Percentiles rank a stretch among this genome's conserved stretches.
These are phyloP conservation scores for Pantherophis vulpinus DNA, from an alignment of 2,797 vertebrate species.

Conservation along the genomic window DNA sequence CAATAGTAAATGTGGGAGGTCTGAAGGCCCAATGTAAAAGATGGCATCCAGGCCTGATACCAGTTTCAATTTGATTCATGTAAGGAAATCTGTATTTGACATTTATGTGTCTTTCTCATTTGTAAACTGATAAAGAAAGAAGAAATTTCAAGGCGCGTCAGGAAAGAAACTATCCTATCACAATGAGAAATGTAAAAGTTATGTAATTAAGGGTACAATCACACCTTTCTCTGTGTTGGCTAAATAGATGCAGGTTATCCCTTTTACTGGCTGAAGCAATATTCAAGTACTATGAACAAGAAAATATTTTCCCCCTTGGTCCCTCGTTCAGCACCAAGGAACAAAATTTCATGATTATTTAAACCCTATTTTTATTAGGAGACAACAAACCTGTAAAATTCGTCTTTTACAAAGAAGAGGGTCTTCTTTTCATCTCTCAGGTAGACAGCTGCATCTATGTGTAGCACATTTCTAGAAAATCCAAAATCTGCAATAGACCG, in stretches of 20 bases:
- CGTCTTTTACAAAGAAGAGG: conserved; percentile 60
- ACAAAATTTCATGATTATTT: background rate
- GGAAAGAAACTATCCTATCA: background rate
- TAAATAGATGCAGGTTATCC: background rate
- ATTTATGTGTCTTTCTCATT: too few relatives aligned
- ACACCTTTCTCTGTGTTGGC: background rate
- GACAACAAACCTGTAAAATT: conserved; percentile 57
- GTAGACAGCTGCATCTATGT: conserved; percentile 55
- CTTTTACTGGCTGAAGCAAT: background rate
- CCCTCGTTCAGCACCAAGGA: background rate
- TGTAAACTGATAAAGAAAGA: background rate
- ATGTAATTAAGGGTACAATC: background rate
- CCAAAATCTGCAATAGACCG: conserved; percentile 61
- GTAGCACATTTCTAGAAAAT: conserved; percentile 49
- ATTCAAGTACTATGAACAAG: background rate
- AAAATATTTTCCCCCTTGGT: background rate
- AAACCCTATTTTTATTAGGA: conserved; percentile 3
- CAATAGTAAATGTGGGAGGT: too few relatives aligned
- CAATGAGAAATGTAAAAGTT: background rate
- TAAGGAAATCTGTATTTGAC: background rate
- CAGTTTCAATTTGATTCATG: background rate
- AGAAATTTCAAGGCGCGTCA: background rate
- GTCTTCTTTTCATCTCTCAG: conserved; percentile 58
- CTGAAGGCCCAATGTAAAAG: too few relatives aligned
- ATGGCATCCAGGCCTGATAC: too few relatives aligned